Evolutionary conservation across 2,888 invertebrate genomes (phyloP), one percentile per base, ranked within the genome.

Genomic region (Drosophila mettleri): DNA sequence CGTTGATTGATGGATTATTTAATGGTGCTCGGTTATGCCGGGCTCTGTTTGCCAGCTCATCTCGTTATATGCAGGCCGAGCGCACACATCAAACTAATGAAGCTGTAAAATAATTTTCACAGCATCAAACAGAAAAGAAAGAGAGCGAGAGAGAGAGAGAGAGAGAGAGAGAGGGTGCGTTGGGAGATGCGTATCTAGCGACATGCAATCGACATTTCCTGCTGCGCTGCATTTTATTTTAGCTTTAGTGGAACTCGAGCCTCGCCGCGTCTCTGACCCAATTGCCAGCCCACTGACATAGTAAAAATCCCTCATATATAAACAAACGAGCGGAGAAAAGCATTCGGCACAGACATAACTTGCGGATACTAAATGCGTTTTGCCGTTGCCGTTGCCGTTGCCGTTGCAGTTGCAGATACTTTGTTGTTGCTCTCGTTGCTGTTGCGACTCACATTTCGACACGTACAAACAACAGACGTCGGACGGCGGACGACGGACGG

Each of bases 1-100:
- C 61, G 73, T 64, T 78, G 82, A 82, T 82, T 86, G 82, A 82
- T 82, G 78, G 86, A 86, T 82, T 45, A 46, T 49, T 71, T 76
- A 74, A 76, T 74, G 77, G 59, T 54, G 41, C 20, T 8, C 27
- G 16, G 33, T 12, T 39, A 10, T 14, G 29, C 12, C 29, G 16
- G 29, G 10, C 16, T 14, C 18, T 31, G 51, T 10, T 36, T 57
- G 34, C 31, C 54, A 20, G 49, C 45, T 24, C 70, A 58, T 57
- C 36, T 54, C 12, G 54, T n/a, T 52, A 31, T 29, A 20, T 20
- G n/a, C 20, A 39, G 24, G 16, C 31, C 7, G 18, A 31, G 29
- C 31, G 31, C 31, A 33, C 48, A 33, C 33, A 48, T 20, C 20
- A 20, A 36, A 62, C 71, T 74, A 67, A 76, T 76, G 62, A 74